These are phyloP conservation scores for Noctua fimbriata DNA, from an alignment of 2,888 invertebrate species.

Conservation along the genomic window DNA sequence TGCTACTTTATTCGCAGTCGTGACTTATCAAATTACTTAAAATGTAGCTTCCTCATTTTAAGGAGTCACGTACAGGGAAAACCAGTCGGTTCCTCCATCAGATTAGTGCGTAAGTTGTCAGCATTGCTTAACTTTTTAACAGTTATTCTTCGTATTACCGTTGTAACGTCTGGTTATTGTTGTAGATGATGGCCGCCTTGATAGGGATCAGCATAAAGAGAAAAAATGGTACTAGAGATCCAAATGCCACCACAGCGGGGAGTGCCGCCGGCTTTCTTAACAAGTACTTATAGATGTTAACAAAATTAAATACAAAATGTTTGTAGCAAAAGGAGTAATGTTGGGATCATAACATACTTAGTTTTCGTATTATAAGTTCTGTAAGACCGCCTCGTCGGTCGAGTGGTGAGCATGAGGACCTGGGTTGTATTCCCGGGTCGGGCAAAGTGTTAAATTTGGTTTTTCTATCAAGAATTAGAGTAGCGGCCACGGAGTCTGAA, in stretches of 20 bases:
- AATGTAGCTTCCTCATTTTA: conserved; percentile 40
- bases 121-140: conserved; percentile 49
- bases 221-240: conserved; percentile 23
- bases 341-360: not conserved
- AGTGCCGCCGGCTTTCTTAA: conserved; percentile 29
- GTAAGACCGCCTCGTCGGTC: no score
- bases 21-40: conserved; percentile 26
- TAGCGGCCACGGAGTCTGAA: no score
- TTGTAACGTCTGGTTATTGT: conserved; percentile 39
- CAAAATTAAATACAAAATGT: not conserved
- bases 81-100: conserved; percentile 40
- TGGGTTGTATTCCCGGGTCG: no score
- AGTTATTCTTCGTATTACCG: conserved; percentile 51
- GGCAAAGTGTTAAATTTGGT: no score
- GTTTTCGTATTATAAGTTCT: not conserved
- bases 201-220: conserved; percentile 37
- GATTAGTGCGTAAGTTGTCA: conserved; percentile 65
- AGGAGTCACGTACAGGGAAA: conserved; percentile 46
- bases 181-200: conserved; percentile 30
- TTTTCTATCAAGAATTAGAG: no score
- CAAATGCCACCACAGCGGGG: conserved; percentile 41
- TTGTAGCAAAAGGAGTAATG: not conserved
- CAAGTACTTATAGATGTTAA: conserved; percentile 4
- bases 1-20: conserved; percentile 20
- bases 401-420: no score